Percentiles rank a stretch among this genome's conserved stretches.
phyloP scores from a whole-genome alignment of 2,797 vertebrate genomes.

The Acanthis flammea region DNA sequence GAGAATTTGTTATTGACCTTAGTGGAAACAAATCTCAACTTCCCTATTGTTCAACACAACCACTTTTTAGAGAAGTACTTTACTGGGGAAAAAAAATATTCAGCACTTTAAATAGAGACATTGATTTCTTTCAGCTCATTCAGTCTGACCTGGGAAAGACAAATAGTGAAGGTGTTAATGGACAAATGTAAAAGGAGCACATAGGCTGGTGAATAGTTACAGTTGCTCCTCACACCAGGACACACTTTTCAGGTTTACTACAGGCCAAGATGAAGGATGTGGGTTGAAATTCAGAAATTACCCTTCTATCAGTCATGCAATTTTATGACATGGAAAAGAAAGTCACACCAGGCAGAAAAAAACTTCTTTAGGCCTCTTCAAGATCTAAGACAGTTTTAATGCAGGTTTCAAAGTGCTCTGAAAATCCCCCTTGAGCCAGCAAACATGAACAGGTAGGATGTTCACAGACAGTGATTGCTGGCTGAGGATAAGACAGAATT shows the following conservation, averaged over 20 bases:
- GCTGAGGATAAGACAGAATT: slow-evolving; percentile 26
- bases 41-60: neutral
- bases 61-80: neutral
- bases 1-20: neutral
- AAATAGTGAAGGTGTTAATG: slow-evolving; percentile 15
- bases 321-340: neutral
- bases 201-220: neutral
- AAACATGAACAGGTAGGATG: slow-evolving; percentile 5
- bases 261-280: neutral
- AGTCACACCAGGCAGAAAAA: slow-evolving; percentile 7
- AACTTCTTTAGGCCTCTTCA: neutral
- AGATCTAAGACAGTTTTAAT: slow-evolving; percentile 15
- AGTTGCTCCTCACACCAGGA: neutral
- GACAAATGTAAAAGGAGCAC: neutral
- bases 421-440: neutral
- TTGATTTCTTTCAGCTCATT: slow-evolving; percentile 10
- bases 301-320: neutral
- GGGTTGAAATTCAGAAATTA: slow-evolving; percentile 7
- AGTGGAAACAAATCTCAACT: neutral
- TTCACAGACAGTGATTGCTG: slow-evolving; percentile 31
- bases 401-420: neutral
- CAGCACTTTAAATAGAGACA: neutral
- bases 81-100: neutral
- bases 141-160: neutral
- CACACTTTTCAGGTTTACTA: slow-evolving; percentile 11